These are phyloP conservation scores for Pterostichus madidus DNA, from an alignment of 2,888 invertebrate species.

Conservation along the genomic window DNA sequence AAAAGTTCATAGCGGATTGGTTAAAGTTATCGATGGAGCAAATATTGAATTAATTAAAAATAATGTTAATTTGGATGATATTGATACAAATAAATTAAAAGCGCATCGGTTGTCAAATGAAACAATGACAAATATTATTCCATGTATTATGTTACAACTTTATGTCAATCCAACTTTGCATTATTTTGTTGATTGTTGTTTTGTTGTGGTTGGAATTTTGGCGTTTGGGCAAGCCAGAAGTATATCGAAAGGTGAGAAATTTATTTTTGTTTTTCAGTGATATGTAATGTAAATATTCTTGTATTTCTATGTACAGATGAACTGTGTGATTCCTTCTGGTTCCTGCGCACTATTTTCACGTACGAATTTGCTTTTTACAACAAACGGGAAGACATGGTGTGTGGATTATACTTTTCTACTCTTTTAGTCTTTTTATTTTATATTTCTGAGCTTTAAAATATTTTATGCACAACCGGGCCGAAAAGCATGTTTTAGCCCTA, in stretches of 20 bases:
- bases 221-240: conserved; percentile 71
- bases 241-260: conserved; percentile 74
- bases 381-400: conserved; percentile 78
- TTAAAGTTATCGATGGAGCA: conserved; percentile 75
- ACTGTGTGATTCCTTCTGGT: conserved; percentile 77
- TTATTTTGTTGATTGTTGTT: conserved; percentile 81
- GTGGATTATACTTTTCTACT: conserved; percentile 69
- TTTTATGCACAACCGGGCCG: too few species aligned
- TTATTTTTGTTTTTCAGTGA: conserved; percentile 12
- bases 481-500: too few species aligned
- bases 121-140: conserved; percentile 85
- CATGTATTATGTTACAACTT: conserved; percentile 85
- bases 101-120: conserved; percentile 83
- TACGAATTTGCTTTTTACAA: conserved; percentile 84
- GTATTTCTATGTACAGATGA: conserved; percentile 76
- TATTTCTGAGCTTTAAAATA: conserved; percentile 23
- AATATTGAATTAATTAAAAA: conserved; percentile 76
- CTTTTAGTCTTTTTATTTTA: conserved; percentile 14
- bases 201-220: conserved; percentile 80
- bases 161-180: conserved; percentile 88
- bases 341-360: conserved; percentile 79
- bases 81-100: conserved; percentile 79
- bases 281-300: conserved; percentile 68
- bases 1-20: conserved; percentile 80
- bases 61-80: conserved; percentile 76